phyloP scores from a whole-genome alignment of 2,797 vertebrate species.

The Percopsis omiscomaycus region DNA sequence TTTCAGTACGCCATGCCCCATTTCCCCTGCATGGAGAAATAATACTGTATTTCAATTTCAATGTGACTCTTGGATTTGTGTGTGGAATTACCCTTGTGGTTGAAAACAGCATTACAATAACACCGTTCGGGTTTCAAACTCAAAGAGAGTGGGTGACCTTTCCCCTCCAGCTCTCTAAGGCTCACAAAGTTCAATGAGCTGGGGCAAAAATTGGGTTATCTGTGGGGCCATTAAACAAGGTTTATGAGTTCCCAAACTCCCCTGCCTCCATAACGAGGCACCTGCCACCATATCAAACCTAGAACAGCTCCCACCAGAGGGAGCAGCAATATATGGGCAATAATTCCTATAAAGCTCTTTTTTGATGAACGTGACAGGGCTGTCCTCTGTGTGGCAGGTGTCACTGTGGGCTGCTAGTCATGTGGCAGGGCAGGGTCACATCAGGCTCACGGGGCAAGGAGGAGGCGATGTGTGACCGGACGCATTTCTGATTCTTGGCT shows the following conservation, averaged over 20 bases:
- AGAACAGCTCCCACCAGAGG: conserved; percentile 15
- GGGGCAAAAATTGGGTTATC: too few species aligned
- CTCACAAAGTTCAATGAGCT: too few species aligned
- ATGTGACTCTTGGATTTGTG: too few species aligned
- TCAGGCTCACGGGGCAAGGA: conserved; percentile 41
- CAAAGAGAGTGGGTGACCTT: too few species aligned
- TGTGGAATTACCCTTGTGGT: too few species aligned
- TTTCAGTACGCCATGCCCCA: too few species aligned
- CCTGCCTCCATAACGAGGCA: conserved; percentile 6
- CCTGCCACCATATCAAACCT: conserved; percentile 24
- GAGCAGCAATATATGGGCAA: conserved; percentile 53
- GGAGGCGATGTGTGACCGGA: conserved; percentile 44
- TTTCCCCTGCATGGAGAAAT: too few species aligned
- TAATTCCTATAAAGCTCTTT: conserved; percentile 53
- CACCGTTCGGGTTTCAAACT: too few species aligned
- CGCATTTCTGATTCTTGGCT: conserved; percentile 51
- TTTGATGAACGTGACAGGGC: conserved; percentile 49
- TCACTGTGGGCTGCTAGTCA: conserved; percentile 48
- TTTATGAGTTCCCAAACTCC: conserved; percentile 25
- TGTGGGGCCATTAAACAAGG: background rate
- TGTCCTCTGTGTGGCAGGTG: conserved; percentile 45
- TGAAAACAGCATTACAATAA: too few species aligned
- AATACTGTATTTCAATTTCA: too few species aligned
- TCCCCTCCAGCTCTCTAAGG: too few species aligned
- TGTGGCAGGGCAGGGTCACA: conserved; percentile 25